These are phyloP conservation scores for Parnassius smintheus DNA, from an alignment of 2,888 invertebrate genomes.

Conservation along the genomic window DNA sequence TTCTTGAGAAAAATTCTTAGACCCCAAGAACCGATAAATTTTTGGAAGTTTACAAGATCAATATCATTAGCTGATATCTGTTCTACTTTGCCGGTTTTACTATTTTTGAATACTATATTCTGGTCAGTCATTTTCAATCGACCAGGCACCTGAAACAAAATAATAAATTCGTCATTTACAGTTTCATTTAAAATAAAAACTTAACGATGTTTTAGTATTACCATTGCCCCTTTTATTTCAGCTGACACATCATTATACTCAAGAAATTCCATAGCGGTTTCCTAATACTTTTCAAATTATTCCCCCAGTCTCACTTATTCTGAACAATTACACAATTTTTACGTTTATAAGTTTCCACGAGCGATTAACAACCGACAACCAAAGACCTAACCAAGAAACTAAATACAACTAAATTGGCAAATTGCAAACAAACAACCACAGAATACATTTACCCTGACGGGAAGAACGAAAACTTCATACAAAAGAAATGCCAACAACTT, in stretches of 20 bases:
- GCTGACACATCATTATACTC: conserved; percentile 93
- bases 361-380: no score
- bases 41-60: conserved; percentile 94
- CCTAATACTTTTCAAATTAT: no score
- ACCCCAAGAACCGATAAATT: conserved; percentile 94
- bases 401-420: no score
- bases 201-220: conserved; percentile 62
- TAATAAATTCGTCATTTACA: neutral
- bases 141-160: conserved; percentile 88
- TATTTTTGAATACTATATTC: conserved; percentile 95
- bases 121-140: conserved; percentile 95
- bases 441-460: no score
- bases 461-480: no score
- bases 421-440: no score
- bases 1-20: conserved; percentile 93
- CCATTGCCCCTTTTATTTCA: conserved; percentile 93
- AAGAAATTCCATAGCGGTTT: conserved; percentile 86
- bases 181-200: conserved; percentile 19
- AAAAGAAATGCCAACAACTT: no score
- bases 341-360: no score
- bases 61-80: conserved; percentile 92
- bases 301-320: neutral
- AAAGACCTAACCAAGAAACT: no score
- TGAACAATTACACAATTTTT: no score
- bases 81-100: conserved; percentile 97